Evolutionary conservation across 2,113 vertebrate species (phyloP).

Genomic region (Lutjanus erythropterus): DNA sequence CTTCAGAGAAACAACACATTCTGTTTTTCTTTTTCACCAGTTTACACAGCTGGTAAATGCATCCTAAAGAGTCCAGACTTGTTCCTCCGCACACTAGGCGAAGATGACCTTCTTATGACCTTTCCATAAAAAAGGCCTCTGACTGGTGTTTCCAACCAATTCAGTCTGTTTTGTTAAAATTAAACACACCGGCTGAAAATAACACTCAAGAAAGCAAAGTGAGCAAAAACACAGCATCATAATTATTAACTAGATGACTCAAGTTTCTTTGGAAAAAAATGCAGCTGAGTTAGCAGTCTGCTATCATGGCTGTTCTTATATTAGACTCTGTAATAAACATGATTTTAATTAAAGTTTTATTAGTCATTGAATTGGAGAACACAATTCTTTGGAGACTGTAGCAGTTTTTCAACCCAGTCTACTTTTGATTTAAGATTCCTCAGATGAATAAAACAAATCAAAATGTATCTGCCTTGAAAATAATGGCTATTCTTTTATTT

Average conservation of each 20-base stretch:
- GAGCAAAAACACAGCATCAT: conserved; percentile 6
- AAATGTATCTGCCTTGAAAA: neutral
- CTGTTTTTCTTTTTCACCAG: neutral
- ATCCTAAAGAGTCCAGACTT: neutral
- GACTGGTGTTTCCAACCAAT: neutral
- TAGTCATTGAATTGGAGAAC: neutral
- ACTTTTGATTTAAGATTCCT: conserved; percentile 18
- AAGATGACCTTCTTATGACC: conserved; percentile 37
- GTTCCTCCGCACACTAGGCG: neutral
- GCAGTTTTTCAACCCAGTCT: neutral
- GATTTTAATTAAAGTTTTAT: neutral
- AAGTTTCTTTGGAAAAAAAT: conserved; percentile 5
- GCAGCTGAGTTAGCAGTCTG: neutral
- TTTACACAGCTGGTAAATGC: neutral
- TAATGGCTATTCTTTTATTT: neutral
- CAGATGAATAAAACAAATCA: conserved; percentile 10
- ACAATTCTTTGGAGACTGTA: neutral
- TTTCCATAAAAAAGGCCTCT: conserved; percentile 43
- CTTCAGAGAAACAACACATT: neutral
- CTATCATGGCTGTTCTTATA: neutral
- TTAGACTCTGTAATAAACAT: neutral
- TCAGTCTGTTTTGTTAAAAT: neutral
- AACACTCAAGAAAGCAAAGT: conserved; percentile 13
- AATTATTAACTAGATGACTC: conserved; percentile 52
- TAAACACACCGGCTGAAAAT: neutral